Percentiles rank a stretch among this genome's conserved stretches.
These are phyloP conservation scores for Acrocephalus arundinaceus DNA, from an alignment of 2,113 vertebrate genomes.

Conservation along the genomic window DNA sequence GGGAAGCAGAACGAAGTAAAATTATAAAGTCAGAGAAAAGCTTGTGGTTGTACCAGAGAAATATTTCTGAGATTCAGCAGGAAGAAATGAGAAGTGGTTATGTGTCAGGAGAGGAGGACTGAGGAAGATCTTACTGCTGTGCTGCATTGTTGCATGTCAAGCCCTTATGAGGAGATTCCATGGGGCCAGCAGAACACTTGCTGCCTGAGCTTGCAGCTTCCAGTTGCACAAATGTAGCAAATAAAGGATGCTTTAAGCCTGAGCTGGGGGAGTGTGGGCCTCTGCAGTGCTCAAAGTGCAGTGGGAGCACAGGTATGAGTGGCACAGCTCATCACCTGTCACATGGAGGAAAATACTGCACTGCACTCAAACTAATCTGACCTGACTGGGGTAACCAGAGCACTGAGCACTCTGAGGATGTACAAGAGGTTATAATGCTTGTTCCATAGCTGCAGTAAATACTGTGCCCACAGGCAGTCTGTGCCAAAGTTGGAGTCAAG, in stretches of 20 bases:
- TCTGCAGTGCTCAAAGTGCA: background rate
- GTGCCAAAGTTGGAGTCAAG: background rate
- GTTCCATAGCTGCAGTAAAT: background rate
- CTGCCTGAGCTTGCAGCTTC: background rate
- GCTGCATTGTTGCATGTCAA: background rate
- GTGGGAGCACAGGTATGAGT: background rate
- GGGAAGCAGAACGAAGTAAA: background rate
- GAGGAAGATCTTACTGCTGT: background rate
- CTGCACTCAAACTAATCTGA: background rate
- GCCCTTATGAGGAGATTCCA: background rate
- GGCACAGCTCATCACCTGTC: background rate
- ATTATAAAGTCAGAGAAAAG: background rate
- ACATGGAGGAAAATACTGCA: fast-evolving
- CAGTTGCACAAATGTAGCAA: background rate
- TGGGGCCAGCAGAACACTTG: background rate
- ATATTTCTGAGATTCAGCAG: background rate
- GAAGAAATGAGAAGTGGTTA: background rate
- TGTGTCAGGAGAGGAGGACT: background rate
- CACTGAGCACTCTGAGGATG: background rate
- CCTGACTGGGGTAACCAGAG: background rate
- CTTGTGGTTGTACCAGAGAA: background rate
- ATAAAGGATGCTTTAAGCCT: background rate
- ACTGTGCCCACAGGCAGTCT: background rate
- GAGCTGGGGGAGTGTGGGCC: fast-evolving
- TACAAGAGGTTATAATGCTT: background rate